phyloP scores from a whole-genome alignment of 37 sponge, comb jelly and placozoan species.

The Crambe crambe region DNA sequence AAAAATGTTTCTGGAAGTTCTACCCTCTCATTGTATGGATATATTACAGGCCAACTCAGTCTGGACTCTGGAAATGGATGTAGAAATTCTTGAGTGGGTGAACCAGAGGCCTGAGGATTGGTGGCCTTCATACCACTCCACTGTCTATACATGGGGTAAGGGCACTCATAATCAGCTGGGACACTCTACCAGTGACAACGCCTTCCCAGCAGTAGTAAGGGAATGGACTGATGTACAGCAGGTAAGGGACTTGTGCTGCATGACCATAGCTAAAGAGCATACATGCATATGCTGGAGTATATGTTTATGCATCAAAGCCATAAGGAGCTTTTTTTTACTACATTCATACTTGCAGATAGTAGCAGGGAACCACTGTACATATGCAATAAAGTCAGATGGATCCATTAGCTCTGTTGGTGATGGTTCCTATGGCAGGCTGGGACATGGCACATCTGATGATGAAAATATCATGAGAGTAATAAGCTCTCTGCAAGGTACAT shows the following conservation, averaged over 20 bases:
- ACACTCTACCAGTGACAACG: slow-evolving; percentile 38
- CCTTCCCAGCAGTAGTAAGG: slow-evolving; percentile 23
- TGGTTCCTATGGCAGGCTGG: slow-evolving; percentile 84
- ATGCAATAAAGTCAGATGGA: slow-evolving; percentile 76
- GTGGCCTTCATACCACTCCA: slow-evolving; percentile 23
- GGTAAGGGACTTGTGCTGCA: slow-evolving; percentile 17
- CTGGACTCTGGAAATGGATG: slow-evolving; percentile 83
- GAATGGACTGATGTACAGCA: slow-evolving; percentile 48
- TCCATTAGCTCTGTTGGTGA: slow-evolving; percentile 79
- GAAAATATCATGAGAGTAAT: slow-evolving; percentile 56
- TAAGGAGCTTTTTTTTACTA: background rate
- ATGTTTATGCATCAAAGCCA: background rate
- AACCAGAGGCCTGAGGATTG: slow-evolving; percentile 69
- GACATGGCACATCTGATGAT: slow-evolving; percentile 74
- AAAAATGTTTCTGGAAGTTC: no score
- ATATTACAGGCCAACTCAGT: slow-evolving; percentile 56
- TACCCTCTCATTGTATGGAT: background rate
- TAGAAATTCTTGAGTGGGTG: slow-evolving; percentile 75
- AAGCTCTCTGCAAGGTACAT: slow-evolving; percentile 68
- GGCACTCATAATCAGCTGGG: slow-evolving; percentile 69
- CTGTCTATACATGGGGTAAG: slow-evolving; percentile 82
- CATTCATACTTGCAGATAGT: slow-evolving; percentile 36
- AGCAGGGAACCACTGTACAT: slow-evolving; percentile 83
- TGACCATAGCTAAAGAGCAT: background rate
- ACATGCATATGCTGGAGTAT: background rate